These are phyloP conservation scores for Staurois parvus DNA, from an alignment of 2,797 vertebrate genomes.

Conservation along the genomic window DNA sequence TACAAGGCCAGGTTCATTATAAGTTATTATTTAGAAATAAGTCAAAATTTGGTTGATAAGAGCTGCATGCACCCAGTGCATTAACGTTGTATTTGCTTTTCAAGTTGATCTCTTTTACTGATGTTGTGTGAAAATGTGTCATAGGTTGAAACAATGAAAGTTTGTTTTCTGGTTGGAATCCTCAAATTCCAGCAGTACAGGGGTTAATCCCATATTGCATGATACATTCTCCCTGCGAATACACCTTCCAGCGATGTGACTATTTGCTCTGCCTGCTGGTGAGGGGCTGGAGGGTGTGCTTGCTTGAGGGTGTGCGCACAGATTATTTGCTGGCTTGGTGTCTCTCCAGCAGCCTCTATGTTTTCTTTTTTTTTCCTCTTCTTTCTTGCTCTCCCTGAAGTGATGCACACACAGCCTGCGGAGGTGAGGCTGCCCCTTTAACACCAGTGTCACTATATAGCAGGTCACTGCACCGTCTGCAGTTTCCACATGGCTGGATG, in stretches of 20 bases:
- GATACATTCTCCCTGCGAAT: not conserved
- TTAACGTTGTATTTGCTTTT: not conserved
- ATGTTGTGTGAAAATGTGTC: not conserved
- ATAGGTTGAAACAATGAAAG: not conserved
- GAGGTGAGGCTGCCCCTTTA: slow-evolving; percentile 43
- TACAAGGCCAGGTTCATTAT: too few species aligned
- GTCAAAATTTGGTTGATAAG: too few species aligned
- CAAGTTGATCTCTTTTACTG: too few species aligned
- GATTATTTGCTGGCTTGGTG: slow-evolving; percentile 25
- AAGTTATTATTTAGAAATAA: too few species aligned
- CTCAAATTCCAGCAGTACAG: not conserved
- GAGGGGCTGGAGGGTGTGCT: slow-evolving; percentile 18
- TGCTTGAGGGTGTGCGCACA: slow-evolving; percentile 29
- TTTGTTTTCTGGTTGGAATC: not conserved
- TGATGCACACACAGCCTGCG: slow-evolving; percentile 9
- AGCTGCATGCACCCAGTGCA: too few species aligned
- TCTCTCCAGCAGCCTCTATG: slow-evolving; percentile 13
- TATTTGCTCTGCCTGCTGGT: slow-evolving; percentile 22
- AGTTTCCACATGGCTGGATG: slow-evolving; percentile 59
- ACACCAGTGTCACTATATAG: slow-evolving; percentile 36
- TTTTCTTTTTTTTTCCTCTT: not conserved
- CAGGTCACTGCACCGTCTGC: slow-evolving; percentile 56
- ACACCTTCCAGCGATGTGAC: slow-evolving; percentile 1
- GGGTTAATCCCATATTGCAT: slow-evolving; percentile 3
- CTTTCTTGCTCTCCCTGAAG: not conserved